Conservation (phyloP, 1,140 invertebrate genomes). For the Drosophila takahashii region DNA sequence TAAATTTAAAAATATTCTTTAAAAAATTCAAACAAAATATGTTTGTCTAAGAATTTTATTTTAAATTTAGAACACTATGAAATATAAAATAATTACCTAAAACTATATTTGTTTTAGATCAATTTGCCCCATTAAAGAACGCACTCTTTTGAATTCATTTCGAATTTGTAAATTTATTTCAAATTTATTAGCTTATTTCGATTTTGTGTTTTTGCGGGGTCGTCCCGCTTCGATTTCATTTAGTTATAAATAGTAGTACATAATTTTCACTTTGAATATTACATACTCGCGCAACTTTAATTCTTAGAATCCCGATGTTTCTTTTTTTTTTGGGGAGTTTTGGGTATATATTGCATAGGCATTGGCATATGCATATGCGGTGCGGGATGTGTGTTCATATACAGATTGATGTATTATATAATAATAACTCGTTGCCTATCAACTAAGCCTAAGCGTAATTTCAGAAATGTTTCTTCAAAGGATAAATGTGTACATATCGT, state of each 20-base stretch:
- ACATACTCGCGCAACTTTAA: conserved; percentile 54
- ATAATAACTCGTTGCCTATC: conserved; percentile 70
- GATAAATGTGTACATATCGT: conserved; percentile 41
- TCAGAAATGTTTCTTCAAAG: conserved; percentile 57
- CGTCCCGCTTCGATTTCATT: conserved; percentile 39
- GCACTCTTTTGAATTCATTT: background rate
- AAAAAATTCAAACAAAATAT: too few relatives aligned
- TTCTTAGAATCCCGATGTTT: conserved; percentile 60
- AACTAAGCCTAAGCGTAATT: conserved; percentile 74
- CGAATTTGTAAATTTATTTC: conserved; percentile 51
- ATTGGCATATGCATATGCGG: background rate
- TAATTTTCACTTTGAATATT: conserved; percentile 64
- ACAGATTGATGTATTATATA: conserved; percentile 69
- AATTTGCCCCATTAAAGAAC: too few relatives aligned
- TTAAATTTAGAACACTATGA: too few relatives aligned
- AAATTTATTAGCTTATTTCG: conserved; percentile 52
- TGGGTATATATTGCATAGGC: background rate
- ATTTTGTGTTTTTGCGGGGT: conserved; percentile 34
- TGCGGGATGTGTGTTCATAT: conserved; percentile 41
- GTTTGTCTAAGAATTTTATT: too few relatives aligned
- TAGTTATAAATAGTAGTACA: conserved; percentile 38
- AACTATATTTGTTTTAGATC: too few relatives aligned
- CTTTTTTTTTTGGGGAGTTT: background rate
- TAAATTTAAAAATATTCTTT: too few relatives aligned
- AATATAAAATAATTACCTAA: too few relatives aligned